Evolutionary conservation across 2,888 invertebrate species (phyloP).

Genomic region (Gymnoscelis rufifasciata): DNA sequence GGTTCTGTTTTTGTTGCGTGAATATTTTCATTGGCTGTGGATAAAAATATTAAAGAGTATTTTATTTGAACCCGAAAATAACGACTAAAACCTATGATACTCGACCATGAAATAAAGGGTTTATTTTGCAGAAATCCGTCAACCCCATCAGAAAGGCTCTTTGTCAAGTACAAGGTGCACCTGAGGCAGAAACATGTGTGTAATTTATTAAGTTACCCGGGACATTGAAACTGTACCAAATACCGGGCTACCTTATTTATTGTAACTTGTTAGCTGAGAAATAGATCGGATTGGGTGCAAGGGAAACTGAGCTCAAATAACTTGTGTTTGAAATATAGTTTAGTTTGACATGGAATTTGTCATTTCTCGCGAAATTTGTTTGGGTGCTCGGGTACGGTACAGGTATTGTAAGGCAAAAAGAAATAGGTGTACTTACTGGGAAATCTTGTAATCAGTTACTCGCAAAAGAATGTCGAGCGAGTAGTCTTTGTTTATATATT

Average conservation of each 20-base stretch:
- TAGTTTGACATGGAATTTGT: constrained; percentile 2
- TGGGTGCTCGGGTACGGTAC: not conserved
- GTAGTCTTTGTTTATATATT: too few relatives aligned
- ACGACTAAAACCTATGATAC: too few relatives aligned
- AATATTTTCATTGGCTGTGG: too few relatives aligned
- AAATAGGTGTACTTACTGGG: not conserved
- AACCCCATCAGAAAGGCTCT: constrained; percentile 27
- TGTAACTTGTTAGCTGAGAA: constrained; percentile 12
- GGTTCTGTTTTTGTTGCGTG: too few relatives aligned
- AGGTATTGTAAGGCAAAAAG: not conserved
- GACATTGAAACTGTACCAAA: constrained; percentile 17
- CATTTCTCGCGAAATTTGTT: constrained; percentile 1
- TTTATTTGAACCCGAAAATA: too few relatives aligned
- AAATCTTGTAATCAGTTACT: not conserved
- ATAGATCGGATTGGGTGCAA: constrained; percentile 12
- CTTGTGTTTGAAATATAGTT: not conserved
- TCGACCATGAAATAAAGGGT: constrained; percentile 2
- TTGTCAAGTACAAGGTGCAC: constrained; percentile 56
- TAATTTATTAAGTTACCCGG: constrained; percentile 48
- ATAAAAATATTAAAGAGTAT: too few relatives aligned
- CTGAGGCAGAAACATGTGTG: constrained; percentile 53
- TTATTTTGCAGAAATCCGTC: constrained; percentile 11
- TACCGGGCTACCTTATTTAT: constrained; percentile 19
- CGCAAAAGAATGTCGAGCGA: too few relatives aligned
- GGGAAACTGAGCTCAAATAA: constrained; percentile 5